These are phyloP conservation scores for Alouatta palliata DNA, from an alignment of 2,113 vertebrate genomes.

Conservation along the genomic window DNA sequence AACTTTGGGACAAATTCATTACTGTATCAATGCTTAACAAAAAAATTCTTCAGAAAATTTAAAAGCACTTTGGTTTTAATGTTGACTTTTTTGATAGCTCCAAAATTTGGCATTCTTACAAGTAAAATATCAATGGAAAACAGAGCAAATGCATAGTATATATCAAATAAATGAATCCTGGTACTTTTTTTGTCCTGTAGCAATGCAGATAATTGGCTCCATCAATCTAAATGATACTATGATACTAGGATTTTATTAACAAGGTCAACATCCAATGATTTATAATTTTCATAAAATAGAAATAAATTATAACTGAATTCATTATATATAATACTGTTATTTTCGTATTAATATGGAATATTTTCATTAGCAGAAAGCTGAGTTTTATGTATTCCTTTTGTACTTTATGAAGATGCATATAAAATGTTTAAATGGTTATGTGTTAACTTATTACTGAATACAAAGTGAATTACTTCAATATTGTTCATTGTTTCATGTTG, in stretches of 20 bases:
- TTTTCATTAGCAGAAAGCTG: conserved; percentile 12
- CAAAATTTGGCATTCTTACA: neutral
- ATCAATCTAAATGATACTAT: conserved; percentile 59
- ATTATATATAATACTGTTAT: conserved; percentile 2
- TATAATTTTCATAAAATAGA: conserved; percentile 35
- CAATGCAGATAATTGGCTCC: conserved; percentile 57
- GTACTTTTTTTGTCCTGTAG: conserved; percentile 11
- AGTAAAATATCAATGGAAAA: conserved; percentile 44
- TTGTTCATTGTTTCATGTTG: neutral
- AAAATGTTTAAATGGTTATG: neutral
- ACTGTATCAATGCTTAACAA: neutral
- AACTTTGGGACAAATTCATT: neutral
- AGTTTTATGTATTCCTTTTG: neutral
- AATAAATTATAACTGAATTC: conserved; percentile 42
- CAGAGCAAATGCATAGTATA: conserved; percentile 17
- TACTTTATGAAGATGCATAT: neutral
- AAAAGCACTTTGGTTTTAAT: neutral
- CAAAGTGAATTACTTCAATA: neutral
- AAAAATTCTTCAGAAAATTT: neutral
- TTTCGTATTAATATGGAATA: neutral
- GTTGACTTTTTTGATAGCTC: neutral
- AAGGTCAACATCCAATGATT: conserved; percentile 33
- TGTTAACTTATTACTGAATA: conserved; percentile 1
- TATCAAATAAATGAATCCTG: conserved; percentile 55
- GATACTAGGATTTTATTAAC: conserved; percentile 57